Evolutionary conservation across 30 jellyfish, hydroid and myxozoan genomes (phyloP), one percentile per base, ranked within the genome.

Genomic region (Hydractinia symbiolongicarpus): DNA sequence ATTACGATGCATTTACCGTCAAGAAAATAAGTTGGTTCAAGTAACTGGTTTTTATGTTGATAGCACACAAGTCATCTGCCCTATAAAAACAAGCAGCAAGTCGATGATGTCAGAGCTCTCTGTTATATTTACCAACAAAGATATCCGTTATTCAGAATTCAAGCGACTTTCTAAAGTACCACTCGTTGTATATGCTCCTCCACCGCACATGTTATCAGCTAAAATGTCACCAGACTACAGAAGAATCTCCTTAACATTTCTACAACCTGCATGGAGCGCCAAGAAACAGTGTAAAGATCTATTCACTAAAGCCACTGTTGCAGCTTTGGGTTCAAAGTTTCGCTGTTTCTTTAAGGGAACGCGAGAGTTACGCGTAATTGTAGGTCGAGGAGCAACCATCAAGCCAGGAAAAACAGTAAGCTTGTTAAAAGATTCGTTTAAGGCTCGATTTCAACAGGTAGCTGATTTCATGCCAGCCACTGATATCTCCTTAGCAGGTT

Each of bases 161-260:
- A 44, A 9, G 4, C 40, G 52, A 51, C 40, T 64, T n/a, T 64
- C 5, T 9, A 64, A 64, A 64, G 40, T 51, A 0, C 19, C 74
- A 7, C 40, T 88, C 55, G 67, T 71, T 21, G 74, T 88, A 9
- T 88, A 82, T 49, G 96, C 96, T 13, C 82, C 86, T 15, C 81
- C 93, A 13, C 96, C 96, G 17, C 66, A 16, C 15, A 78, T 88
- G 40, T 8, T 69, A 9, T 14, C 69, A 5, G 96, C 96, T 14
- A 77, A 72, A 66, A 44, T 88, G 53, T 60, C 85, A 82, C 61
- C 53, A 9, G 70, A 78, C 69, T 83, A 76, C 11, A 53, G 89
- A 8, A 50, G 54, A 67, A 67, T 88, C 50, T 17, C 70, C 20
- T 53, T 88, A 49, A 52, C 53, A 4, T 88, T 88, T 73, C 76